Evolutionary conservation across 2,113 vertebrate species (phyloP).

Genomic region (Amblyopsis rosae): DNA sequence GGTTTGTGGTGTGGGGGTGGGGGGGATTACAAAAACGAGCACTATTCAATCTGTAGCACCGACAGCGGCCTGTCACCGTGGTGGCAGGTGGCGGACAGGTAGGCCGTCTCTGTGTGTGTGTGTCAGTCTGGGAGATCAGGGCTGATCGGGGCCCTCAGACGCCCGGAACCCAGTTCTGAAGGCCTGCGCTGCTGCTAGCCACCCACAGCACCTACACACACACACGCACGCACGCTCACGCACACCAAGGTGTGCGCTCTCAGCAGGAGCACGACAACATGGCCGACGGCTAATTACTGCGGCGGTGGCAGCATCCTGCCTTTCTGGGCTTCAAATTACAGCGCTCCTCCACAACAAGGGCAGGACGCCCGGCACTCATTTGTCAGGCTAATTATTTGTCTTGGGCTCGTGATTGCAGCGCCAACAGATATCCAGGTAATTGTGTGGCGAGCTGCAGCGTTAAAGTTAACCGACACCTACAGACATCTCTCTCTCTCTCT

Average conservation of each 20-base stretch:
- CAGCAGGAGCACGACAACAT: slow-evolving; percentile 71
- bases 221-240: slow-evolving; percentile 11
- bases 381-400: slow-evolving; percentile 82
- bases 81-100: slow-evolving; percentile 69
- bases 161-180: slow-evolving; percentile 46
- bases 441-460: slow-evolving; percentile 74
- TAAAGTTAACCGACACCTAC: slow-evolving; percentile 71
- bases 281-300: slow-evolving; percentile 73
- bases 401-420: slow-evolving; percentile 77
- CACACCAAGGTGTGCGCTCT: slow-evolving; percentile 19
- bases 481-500: slow-evolving; percentile 55
- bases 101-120: slow-evolving; percentile 66
- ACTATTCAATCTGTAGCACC: slow-evolving; percentile 64
- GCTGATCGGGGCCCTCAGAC: slow-evolving; percentile 50
- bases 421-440: slow-evolving; percentile 81
- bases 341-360: slow-evolving; percentile 79
- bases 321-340: slow-evolving; percentile 75
- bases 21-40: slow-evolving; percentile 14
- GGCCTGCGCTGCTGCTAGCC: slow-evolving; percentile 51
- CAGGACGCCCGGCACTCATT: slow-evolving; percentile 77
- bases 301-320: slow-evolving; percentile 65
- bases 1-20: background rate
- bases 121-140: slow-evolving; percentile 68
- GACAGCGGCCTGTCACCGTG: slow-evolving; percentile 63
- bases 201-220: slow-evolving; percentile 43